Percentiles rank a stretch among this genome's conserved stretches.
phyloP scores from a whole-genome alignment of 2,797 vertebrate species.

The Catamblyrhynchus diadema region DNA sequence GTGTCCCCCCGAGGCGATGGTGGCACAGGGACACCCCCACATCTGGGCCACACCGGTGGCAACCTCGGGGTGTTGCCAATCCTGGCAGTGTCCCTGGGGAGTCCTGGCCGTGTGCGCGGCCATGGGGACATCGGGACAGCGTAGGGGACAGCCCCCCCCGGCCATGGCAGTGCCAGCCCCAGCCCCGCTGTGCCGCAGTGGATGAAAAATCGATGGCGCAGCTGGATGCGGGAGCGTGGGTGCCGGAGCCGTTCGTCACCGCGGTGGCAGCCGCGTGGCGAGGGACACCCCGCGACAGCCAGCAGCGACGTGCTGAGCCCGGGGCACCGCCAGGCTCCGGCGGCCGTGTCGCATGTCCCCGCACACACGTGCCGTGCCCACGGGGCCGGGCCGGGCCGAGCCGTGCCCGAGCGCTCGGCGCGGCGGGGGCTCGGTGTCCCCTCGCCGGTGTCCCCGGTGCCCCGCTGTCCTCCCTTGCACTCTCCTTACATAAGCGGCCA shows the following conservation, averaged over 20 bases:
- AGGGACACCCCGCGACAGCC: accelerated
- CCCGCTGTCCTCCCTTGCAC: constrained; percentile 61
- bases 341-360: background rate
- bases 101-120: accelerated
- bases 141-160: accelerated
- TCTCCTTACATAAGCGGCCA: constrained; percentile 66
- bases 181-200: constrained; percentile 48
- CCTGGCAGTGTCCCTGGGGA: accelerated
- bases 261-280: accelerated
- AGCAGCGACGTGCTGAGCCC: accelerated
- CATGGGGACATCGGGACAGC: accelerated
- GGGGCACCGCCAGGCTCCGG: accelerated
- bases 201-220: constrained; percentile 75
- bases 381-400: background rate
- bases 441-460: constrained; percentile 18
- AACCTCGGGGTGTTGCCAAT: background rate
- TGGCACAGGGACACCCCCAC: accelerated
- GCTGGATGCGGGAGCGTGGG: constrained; percentile 51
- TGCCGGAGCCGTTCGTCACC: constrained; percentile 27
- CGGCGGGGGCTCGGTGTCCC: background rate
- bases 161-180: background rate
- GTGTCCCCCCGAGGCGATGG: background rate
- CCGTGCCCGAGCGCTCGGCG: background rate
- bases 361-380: background rate
- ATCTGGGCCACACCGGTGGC: background rate